Conservation (phyloP, 1,140 invertebrate genomes). For the Nymphalis io region DNA sequence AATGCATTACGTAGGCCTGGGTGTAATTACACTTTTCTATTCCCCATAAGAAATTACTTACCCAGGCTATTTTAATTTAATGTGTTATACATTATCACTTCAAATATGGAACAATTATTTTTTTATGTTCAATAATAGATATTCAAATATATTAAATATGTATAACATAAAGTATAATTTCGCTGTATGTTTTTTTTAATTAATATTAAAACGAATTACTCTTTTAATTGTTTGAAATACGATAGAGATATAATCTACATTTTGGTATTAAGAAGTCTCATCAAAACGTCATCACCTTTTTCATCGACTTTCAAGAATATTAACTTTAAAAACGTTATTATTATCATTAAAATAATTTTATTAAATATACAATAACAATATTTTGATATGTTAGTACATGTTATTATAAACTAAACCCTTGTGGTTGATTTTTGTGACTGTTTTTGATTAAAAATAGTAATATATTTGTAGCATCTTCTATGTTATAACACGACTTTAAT, state of each 20-base stretch:
- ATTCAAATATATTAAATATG: background rate
- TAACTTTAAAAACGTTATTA: too few relatives aligned
- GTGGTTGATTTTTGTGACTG: background rate
- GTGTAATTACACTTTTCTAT: conserved; percentile 46
- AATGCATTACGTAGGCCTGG: conserved; percentile 41
- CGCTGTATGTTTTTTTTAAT: background rate
- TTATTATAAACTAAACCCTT: too few relatives aligned
- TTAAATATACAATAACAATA: too few relatives aligned
- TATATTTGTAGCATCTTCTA: background rate
- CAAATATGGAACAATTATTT: conserved; percentile 27
- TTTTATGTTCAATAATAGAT: conserved; percentile 6
- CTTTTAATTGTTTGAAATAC: background rate
- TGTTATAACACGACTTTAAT: conserved; percentile 11
- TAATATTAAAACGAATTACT: background rate
- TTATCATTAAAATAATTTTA: too few relatives aligned
- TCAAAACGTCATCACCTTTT: too few relatives aligned
- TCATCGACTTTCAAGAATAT: too few relatives aligned
- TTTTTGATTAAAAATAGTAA: background rate
- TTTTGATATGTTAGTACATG: too few relatives aligned
- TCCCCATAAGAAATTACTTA: conserved; percentile 32
- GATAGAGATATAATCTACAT: too few relatives aligned
- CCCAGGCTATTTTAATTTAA: conserved; percentile 34
- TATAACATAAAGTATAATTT: background rate
- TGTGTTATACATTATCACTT: conserved; percentile 40
- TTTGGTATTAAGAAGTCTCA: too few relatives aligned